These are phyloP conservation scores for Peromyscus nudipes DNA, from an alignment of 2,797 vertebrate genomes.

Conservation along the genomic window DNA sequence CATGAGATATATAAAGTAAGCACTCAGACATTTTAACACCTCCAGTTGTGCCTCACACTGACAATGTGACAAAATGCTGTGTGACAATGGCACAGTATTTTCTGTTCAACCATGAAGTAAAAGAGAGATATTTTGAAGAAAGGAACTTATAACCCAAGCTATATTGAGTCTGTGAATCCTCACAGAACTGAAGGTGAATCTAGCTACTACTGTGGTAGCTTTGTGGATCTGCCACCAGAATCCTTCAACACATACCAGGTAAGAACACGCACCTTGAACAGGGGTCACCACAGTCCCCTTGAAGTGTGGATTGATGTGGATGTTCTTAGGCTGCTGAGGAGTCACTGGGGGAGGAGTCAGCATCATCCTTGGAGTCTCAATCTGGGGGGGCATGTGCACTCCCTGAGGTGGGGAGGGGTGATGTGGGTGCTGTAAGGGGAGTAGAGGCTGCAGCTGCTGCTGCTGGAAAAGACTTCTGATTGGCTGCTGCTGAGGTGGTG, in stretches of 20 bases:
- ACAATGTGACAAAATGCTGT: no score
- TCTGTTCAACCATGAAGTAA: neutral
- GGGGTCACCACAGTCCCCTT: constrained; percentile 95
- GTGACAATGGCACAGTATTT: neutral
- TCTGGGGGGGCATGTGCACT: constrained; percentile 91
- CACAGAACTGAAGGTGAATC: accelerated
- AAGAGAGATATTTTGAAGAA: neutral
- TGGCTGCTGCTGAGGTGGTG: constrained; percentile 87
- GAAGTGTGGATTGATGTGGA: constrained; percentile 99
- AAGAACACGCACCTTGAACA: constrained; percentile 92
- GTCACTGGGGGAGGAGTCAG: constrained; percentile 92
- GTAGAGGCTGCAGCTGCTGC: constrained; percentile 93
- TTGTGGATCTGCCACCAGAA: neutral
- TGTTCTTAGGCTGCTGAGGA: constrained; percentile 96
- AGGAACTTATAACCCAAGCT: neutral
- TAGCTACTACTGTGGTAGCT: no score
- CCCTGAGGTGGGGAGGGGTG: constrained; percentile 91
- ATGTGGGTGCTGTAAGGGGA: constrained; percentile 94
- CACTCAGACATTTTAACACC: neutral
- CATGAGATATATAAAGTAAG: accelerated
- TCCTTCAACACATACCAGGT: neutral
- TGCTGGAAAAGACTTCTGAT: constrained; percentile 90
- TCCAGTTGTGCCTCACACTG: neutral
- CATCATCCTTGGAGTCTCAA: constrained; percentile 93
- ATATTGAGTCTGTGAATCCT: neutral